Conservation (phyloP, 2,113 vertebrate genomes). For the Pycnonotus jocosus region DNA sequence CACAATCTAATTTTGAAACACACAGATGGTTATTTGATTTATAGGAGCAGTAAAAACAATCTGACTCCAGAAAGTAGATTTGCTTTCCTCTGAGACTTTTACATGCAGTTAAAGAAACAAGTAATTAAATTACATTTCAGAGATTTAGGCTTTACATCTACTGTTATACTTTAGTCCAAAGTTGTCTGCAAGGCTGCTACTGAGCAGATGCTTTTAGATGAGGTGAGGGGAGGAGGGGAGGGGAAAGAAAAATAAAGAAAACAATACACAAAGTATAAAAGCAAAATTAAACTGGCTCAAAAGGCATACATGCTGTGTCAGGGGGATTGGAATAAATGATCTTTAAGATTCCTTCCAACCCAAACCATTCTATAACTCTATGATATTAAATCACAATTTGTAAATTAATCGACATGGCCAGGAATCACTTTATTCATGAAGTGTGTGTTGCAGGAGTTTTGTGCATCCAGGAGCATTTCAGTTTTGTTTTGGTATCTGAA, state of each 20-base stretch:
- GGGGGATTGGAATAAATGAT: not conserved
- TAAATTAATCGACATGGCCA: not conserved
- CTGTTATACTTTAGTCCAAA: not conserved
- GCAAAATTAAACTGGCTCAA: not conserved
- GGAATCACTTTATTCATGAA: not conserved
- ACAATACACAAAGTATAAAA: not conserved
- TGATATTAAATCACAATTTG: not conserved
- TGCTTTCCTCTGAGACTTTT: slow-evolving; percentile 38
- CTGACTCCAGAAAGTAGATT: slow-evolving; percentile 47
- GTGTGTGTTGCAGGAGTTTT: not conserved
- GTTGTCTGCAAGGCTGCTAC: not conserved
- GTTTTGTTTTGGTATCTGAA: not conserved
- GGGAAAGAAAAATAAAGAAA: not conserved
- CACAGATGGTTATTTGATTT: slow-evolving; percentile 63
- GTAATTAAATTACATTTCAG: slow-evolving; percentile 22
- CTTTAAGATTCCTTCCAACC: not conserved
- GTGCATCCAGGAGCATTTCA: not conserved
- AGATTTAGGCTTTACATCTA: not conserved
- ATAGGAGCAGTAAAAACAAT: slow-evolving; percentile 48
- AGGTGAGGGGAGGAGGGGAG: too few species aligned
- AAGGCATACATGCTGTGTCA: not conserved
- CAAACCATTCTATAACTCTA: not conserved
- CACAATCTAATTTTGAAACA: slow-evolving; percentile 52
- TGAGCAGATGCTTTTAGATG: not conserved
- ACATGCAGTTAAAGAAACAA: slow-evolving; percentile 38